These are phyloP conservation scores for Cheilosia urbana DNA, from an alignment of 2,888 invertebrate genomes.

Conservation along the genomic window DNA sequence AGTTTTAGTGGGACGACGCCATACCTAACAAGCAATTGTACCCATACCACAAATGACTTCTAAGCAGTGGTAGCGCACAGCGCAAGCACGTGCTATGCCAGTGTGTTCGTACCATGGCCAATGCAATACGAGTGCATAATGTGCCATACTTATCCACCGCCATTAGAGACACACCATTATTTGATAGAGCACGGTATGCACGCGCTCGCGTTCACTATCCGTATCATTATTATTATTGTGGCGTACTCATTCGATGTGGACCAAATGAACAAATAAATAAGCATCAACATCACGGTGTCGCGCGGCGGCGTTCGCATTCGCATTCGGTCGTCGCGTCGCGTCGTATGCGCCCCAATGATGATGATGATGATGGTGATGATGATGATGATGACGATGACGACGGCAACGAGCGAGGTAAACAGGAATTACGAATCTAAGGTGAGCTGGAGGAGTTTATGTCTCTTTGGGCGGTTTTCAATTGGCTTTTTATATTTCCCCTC, in stretches of 20 bases:
- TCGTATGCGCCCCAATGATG: constrained; percentile 32
- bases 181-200: constrained; percentile 75
- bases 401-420: constrained; percentile 62
- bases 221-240: constrained; percentile 75
- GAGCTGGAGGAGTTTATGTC: constrained; percentile 67
- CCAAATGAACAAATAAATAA: constrained; percentile 76
- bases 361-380: constrained; percentile 13
- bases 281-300: constrained; percentile 63
- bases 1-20: constrained; percentile 73
- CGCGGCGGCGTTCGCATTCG: constrained; percentile 26
- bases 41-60: constrained; percentile 63
- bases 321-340: constrained; percentile 37
- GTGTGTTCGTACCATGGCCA: constrained; percentile 65
- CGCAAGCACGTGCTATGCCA: constrained; percentile 68
- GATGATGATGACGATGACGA: constrained; percentile 18
- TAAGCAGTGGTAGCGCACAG: constrained; percentile 70
- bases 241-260: constrained; percentile 72
- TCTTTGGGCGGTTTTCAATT: constrained; percentile 72
- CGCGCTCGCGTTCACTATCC: constrained; percentile 75
- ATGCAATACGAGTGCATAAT: constrained; percentile 74
- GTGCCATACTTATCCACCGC: constrained; percentile 73
- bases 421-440: constrained; percentile 74
- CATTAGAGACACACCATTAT: constrained; percentile 76
- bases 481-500: constrained; percentile 49
- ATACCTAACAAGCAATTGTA: constrained; percentile 73